Base-by-base conservation (phyloP, 2,113 vertebrate genomes). In the Centropristis striata region DNA sequence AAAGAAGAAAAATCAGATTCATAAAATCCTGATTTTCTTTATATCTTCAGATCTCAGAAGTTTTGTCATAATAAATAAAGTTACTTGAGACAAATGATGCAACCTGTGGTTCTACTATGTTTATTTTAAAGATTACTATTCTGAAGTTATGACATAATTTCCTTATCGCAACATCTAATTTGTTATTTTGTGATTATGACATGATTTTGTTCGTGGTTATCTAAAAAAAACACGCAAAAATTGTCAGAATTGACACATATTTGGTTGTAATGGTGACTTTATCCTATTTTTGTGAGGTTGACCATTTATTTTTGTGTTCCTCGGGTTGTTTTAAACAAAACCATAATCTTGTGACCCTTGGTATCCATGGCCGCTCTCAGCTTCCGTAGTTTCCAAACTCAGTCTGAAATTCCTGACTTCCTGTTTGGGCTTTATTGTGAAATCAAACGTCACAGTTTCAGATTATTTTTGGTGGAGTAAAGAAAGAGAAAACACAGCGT, bases 401-500 rank as follows among this genome's bases (percentile, higher is more conserved):
- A 2, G 27, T n/a, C 28, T 2, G 23, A 49, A 16, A 23, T n/a
- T 2, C 37, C 25, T 5, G 25, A 65, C 32, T 54, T 73, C 41
- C n/a, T 25, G n/a, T 49, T 67, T 12, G 4, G 27, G 14, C 1
- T 63, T 73, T 8, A 50, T 20, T 1, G 10, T 46, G 18, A 20
- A n/a, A 42, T 28, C 2, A 9, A 49, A 23, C 1, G 15, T 20
- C 25, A 8, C 4, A 4, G 20, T 28, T 54, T n/a, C 8, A 53
- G 14, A 70, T 9, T 0, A 32, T 11, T 36, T 51, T 28, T 0
- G 16, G 44, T 72, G 53, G 44, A 68, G 44, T 16, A 59, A 82
- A 80, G 49, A 53, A 75, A 79, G 1, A 75, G 71, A 67, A 81
- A 87, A 81, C 59, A 58, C 55, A 64, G 71, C 78, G 69, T 86